Evolutionary conservation across 2,113 vertebrate genomes (phyloP), one percentile per base, ranked within the genome.

Genomic region (Pedionomus torquatus): DNA sequence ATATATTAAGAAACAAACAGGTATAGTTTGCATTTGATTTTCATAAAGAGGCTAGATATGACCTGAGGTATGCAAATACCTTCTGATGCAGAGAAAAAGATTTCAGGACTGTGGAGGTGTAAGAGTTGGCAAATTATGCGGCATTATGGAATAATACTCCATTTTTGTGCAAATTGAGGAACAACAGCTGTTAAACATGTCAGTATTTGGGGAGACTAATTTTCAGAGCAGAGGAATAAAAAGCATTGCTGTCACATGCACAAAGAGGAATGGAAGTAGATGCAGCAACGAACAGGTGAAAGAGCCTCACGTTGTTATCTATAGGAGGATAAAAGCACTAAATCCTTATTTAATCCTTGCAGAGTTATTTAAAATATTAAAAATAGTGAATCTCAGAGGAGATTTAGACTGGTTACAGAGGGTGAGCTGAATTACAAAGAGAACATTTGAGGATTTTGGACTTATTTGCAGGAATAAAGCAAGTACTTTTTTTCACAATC

Each of bases 301-400:
- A 93, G 43, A 95, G 43, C 49, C 66, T 94, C 79, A 41, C 0
- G 3, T 66, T 93, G 48, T 79, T 94, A 80, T 70, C 84, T 69
- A 66, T 17, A 61, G 80, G 51, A 96, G 44, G 89, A 96, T 94
- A 90, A 95, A 89, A 94, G 66, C 49, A 93, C 23, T 71, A 94
- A 95, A 94, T 96, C 89, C 89, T 94, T 93, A 93, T 89, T 92
- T 96, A 97, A 97, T 96, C 94, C 95, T 93, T 71, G 31, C 51
- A 68, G 89, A 92, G 61, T 89, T 97, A 70, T 93, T 97, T 96
- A 89, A 96, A 96, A 94, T 92, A 96, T 96, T 96, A 89, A 95
- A 96, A 97, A 88, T 37, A 88, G 83, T 92, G 86, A 35, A 26
- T 60, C 80, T 92, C 77, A 72, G 84, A 93, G 46, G 60, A 70